phyloP scores from a whole-genome alignment of 2,888 invertebrate genomes.

The Crioceris asparagi region DNA sequence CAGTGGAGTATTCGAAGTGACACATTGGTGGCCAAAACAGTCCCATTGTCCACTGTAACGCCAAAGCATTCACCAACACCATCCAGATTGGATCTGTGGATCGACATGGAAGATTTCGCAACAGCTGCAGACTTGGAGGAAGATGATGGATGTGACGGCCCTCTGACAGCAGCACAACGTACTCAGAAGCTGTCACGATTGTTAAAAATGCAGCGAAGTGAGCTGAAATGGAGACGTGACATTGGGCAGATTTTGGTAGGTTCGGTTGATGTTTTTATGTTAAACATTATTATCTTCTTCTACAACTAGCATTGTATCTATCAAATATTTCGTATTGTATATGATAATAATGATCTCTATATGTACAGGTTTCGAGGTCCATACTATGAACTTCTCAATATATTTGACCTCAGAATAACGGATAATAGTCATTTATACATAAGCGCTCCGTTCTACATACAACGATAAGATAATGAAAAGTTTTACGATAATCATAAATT shows the following conservation, averaged over 20 bases:
- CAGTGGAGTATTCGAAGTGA: constrained; percentile 63
- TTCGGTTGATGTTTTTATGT: no score
- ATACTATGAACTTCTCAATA: no score
- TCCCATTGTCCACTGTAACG: constrained; percentile 62
- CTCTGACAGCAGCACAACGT: constrained; percentile 56
- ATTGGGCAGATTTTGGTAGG: not conserved
- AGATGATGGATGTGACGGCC: constrained; percentile 39
- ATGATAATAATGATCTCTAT: no score
- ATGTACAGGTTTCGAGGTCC: no score
- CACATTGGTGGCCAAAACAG: constrained; percentile 57
- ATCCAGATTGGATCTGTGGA: constrained; percentile 21
- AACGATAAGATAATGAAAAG: no score
- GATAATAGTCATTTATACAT: no score
- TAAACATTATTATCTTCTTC: no score
- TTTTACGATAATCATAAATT: no score
- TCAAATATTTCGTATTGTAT: no score
- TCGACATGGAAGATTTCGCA: constrained; percentile 6
- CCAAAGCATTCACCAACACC: constrained; percentile 45
- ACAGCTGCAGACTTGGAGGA: constrained; percentile 23
- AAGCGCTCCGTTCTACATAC: no score
- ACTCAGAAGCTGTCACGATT: constrained; percentile 57
- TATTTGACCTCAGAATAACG: no score
- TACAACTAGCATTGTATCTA: no score
- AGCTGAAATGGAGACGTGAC: constrained; percentile 16
- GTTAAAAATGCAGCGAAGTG: constrained; percentile 50